Base-by-base conservation (phyloP, 92 coral and sea anemone species). In the Isaurus tuberculatus region DNA sequence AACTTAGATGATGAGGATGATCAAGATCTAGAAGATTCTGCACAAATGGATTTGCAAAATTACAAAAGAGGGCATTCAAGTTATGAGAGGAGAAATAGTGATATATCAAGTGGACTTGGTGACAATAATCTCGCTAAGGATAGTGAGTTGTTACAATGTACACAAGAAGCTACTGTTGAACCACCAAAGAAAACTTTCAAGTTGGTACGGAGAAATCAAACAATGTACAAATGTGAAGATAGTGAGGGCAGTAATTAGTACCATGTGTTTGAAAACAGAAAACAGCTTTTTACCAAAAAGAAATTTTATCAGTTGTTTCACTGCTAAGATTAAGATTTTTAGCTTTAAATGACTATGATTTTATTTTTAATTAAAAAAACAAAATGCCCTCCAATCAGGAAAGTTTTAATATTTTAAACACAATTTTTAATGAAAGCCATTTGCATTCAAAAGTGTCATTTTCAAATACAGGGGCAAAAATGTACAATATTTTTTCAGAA, bases 171-270 rank as follows among this genome's bases (percentile, higher is more conserved):
- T 25, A 31, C 32, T 9, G 3, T 19, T 5, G 94, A 94, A 84
- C 99, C 98, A 37, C 90, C 89, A 75, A 83, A 55, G 23, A 96
- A 94, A 63, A 85, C 86, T 46, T 46, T 94, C 79, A 96, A 94
- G 46, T 86, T 96, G 23, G 72, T 83, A n/a, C 72, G 99, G 72
- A 94, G 99, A 85, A 96, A 96, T 77, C 98, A 96, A 82, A 88
- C 93, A 26, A 53, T 94, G 65, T 96, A 96, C 75, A 83, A 91
- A n/a, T 83, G 91, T 68, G 78, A 82, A 78, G 92, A 92, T 26
- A 66, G 72, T 22, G 91, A 84, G 17, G 70, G 79, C n/a, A 40
- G 23, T 66, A 17, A 30, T 11, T 65, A 51, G 66, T 55, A 26
- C 5, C 9, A 5, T 20, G 7, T 19, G 9, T 8, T 19, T 19